Evolutionary conservation across 2,797 vertebrate species (phyloP), one percentile per base, ranked within the genome.

Genomic region (Clarias laeviceps): DNA sequence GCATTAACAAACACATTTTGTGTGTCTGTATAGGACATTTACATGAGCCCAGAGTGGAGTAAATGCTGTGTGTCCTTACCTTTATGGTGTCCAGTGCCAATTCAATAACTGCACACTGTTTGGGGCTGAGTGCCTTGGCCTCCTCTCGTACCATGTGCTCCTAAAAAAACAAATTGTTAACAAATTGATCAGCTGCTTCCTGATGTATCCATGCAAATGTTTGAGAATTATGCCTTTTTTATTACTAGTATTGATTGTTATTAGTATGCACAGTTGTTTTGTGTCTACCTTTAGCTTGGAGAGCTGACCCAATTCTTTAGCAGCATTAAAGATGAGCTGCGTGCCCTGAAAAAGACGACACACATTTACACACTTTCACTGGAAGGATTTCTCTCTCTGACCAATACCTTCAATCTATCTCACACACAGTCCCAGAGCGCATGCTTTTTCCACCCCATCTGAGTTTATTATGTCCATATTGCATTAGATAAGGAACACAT

Each of bases 131-230:
- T 79, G 97, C 98, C 89, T 98, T 99, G 82, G 98, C 97, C 90
- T 99, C 98, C 88, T 99, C 98, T 82, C 97, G 94, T 32, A 97
- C 98, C 97, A 99, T 99, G 93, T 99, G 97, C 92, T 99, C 98
- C 98, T 99, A 90, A 27, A 83, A 54, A 80, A 86, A 24, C 88
- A 45, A 89, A 59, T 59, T 12, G 62, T 29, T 14, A 68, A 50
- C 50, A n/a, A 64, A 3, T 20, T 9, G 6, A 64, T 45, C 34
- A 79, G 59, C 24, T 64, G 77, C 14, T 9, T 64, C 15, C 59
- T 80, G 32, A 27, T 14, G 24, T n/a, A 62, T 65, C 6, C 11
- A 34, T 57, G 27, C 56, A 50, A 34, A 45, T 56, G 15, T n/a
- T 18, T 37, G 0, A 73, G 24, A 34, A 64, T 17, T 54, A 32